Base-by-base conservation (phyloP, 2,888 invertebrate genomes). In the Acanthosepion esculentum region DNA sequence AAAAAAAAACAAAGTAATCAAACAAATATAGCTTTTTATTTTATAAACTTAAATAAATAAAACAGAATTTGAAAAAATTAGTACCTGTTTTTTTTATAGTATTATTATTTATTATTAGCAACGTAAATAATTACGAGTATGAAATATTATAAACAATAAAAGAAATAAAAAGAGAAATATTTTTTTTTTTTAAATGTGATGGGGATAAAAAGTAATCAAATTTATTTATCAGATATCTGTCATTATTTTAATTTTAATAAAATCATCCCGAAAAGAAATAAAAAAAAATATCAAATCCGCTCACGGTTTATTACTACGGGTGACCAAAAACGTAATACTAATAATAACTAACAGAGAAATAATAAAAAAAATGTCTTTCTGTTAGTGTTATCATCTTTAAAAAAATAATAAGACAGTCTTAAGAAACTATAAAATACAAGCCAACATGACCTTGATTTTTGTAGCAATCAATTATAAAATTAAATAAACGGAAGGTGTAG, bases 371-470 rank as follows among this genome's bases (percentile, higher is more conserved):
- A n/a, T 33, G 8, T 33, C n/a, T 33, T 78, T 78, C 29, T 10
- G 29, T 78, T 10, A 64, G 10, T 10, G 29, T 78, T 10, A 64
- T 64, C 26, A 26, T 64, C 26, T 8, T 8, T 20, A 64, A 29
- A 78, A 64, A 78, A 78, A 78, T 29, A 55, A 20, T 55, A 55
- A 55, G 55, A 55, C 55, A 59, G 59, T 59, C 59, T 59, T 6
- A 59, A 55, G 78, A 78, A 78, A 33, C 78, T n/a, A n/a, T 78
- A 78, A n/a, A 18, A 78, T 78, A 33, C 15, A 8, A 78, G 12
- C n/a, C 78, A n/a, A 78, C 78, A 78, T 78, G 78, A 78, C 78
- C 78, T 78, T 78, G 78, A n/a, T 78, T 78, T 78, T 78, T n/a
- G 26, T 64, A n/a, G n/a, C 20, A 78, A 78, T 78, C 78, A 78